A percentile compares a stretch with the other conserved stretches of the same genome.
These are phyloP conservation scores for Sinodicranocentrus sp. DNA, from an alignment of 2,888 invertebrate species.

Conservation along the genomic window DNA sequence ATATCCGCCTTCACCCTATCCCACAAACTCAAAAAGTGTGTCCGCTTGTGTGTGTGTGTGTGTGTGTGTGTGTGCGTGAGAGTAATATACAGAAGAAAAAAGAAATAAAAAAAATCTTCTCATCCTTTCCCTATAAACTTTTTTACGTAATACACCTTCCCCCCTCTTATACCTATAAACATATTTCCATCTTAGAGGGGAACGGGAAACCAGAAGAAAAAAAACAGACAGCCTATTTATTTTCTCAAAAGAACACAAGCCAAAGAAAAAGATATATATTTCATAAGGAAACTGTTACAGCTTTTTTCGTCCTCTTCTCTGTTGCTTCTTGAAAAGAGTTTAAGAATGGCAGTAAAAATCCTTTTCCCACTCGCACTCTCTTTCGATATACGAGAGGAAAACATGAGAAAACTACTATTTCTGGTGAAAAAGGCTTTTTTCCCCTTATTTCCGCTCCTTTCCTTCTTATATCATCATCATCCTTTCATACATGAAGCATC, in stretches of 20 bases:
- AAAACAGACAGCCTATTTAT: conserved; percentile 67
- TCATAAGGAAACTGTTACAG: conserved; percentile 64
- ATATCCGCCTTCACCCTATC: neutral
- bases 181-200: conserved; percentile 14
- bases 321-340: conserved; percentile 34
- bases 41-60: too few species aligned
- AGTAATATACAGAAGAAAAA: neutral
- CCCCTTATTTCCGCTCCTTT: conserved; percentile 59
- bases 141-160: neutral
- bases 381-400: neutral
- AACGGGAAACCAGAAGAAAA: conserved; percentile 27
- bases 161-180: neutral
- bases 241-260: conserved; percentile 62
- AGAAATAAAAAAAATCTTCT: conserved; percentile 5
- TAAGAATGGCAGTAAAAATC: conserved; percentile 34
- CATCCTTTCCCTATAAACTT: neutral
- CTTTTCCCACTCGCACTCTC: conserved; percentile 7
- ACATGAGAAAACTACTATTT: conserved; percentile 41
- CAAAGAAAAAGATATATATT: conserved; percentile 56
- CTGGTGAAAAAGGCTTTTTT: conserved; percentile 49
- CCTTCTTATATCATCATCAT: conserved; percentile 35
- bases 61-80: conserved; percentile 1
- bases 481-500: neutral
- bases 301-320: conserved; percentile 37
- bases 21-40: neutral